These are phyloP conservation scores for Entomobrya multifasciata DNA, from an alignment of 2,888 invertebrate species.

Conservation along the genomic window DNA sequence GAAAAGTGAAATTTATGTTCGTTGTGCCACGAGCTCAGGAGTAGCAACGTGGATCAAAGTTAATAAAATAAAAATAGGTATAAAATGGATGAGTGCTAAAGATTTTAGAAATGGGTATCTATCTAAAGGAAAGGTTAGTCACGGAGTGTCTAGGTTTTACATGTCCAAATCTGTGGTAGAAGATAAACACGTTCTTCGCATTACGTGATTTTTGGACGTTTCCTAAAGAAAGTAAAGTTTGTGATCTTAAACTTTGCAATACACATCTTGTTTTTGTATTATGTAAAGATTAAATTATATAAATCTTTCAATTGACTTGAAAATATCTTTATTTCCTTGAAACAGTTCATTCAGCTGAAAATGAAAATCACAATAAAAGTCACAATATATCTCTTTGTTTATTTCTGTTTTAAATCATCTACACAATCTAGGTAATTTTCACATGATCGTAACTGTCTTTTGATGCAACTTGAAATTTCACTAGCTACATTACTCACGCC, in stretches of 20 bases:
- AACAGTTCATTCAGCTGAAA: no score
- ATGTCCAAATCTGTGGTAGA: slow-evolving; percentile 35
- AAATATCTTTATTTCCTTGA: no score
- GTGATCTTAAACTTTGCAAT: no score
- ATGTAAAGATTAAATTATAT: no score
- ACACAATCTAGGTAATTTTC: not conserved
- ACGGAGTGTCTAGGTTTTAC: slow-evolving; percentile 36
- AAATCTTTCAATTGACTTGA: no score
- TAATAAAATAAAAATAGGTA: slow-evolving; percentile 85
- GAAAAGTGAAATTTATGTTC: slow-evolving; percentile 70
- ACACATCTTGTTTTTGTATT: no score
- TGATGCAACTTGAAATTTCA: slow-evolving; percentile 33
- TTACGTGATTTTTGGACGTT: not conserved
- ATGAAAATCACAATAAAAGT: no score
- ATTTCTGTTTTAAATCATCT: no score
- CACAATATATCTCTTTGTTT: no score
- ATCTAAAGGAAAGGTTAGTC: slow-evolving; percentile 82
- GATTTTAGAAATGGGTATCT: slow-evolving; percentile 95
- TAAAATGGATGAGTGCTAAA: slow-evolving; percentile 87
- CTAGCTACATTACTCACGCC: slow-evolving; percentile 5
- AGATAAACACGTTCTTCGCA: slow-evolving; percentile 5
- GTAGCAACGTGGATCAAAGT: slow-evolving; percentile 84
- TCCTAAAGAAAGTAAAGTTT: no score
- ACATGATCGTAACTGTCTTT: slow-evolving; percentile 43
- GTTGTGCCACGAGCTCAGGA: slow-evolving; percentile 64